These are phyloP conservation scores for Argyrosomus japonicus DNA, from an alignment of 2,113 vertebrate species.

Conservation along the genomic window DNA sequence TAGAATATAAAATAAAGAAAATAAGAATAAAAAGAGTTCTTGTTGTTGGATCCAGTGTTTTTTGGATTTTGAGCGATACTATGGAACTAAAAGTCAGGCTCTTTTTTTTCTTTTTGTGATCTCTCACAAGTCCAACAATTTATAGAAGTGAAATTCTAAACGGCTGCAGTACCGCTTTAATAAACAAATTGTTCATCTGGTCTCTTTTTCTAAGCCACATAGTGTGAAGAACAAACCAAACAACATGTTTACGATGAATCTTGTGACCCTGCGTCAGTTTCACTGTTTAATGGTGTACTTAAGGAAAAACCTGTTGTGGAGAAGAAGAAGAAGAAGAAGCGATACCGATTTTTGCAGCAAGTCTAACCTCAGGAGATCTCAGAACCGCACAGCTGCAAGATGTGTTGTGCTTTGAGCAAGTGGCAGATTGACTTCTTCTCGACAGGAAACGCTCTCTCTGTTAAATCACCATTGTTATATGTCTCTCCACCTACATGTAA, in stretches of 20 bases:
- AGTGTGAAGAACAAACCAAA: not conserved
- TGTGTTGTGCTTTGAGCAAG: not conserved
- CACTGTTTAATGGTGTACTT: constrained; percentile 18
- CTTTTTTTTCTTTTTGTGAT: not conserved
- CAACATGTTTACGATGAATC: not conserved
- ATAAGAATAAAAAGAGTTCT: not conserved
- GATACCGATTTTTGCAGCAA: constrained; percentile 35
- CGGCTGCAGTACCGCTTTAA: not conserved
- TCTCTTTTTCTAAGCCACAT: not conserved
- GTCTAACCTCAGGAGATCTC: constrained; percentile 48
- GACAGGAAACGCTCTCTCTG: constrained; percentile 21
- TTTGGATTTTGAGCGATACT: not conserved
- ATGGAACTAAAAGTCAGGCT: not conserved
- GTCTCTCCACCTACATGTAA: not conserved
- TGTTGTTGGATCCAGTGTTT: not conserved
- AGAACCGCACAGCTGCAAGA: constrained; percentile 43
- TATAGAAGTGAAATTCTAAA: not conserved
- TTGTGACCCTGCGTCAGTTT: constrained; percentile 4
- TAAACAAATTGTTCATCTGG: not conserved
- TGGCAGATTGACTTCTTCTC: constrained; percentile 5
- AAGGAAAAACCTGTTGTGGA: constrained; percentile 4
- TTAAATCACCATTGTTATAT: not conserved
- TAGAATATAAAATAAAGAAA: not conserved
- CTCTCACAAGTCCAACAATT: not conserved
- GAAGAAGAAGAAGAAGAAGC: constrained; percentile 49